Percentiles rank a stretch among this genome's conserved stretches.
phyloP scores from a whole-genome alignment of 2,113 vertebrate genomes.

The Glareola pratincola region DNA sequence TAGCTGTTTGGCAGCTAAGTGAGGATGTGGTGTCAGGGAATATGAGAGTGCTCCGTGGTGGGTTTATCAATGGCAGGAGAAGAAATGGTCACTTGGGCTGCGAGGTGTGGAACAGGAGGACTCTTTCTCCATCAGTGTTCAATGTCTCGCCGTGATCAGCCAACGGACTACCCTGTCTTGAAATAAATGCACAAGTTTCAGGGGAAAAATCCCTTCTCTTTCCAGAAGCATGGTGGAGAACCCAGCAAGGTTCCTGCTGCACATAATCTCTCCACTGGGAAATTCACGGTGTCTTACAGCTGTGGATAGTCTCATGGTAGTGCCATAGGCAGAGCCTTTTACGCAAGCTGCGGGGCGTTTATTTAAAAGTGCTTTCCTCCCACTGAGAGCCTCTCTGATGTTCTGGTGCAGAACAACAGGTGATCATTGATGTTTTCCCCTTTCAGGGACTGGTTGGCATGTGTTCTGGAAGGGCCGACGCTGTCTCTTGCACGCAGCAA shows the following conservation, averaged over 20 bases:
- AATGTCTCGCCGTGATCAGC: rapidly evolving
- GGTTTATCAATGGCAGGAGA: not conserved
- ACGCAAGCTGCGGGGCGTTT: slow-evolving; percentile 27
- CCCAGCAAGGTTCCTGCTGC: not conserved
- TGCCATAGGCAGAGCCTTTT: not conserved
- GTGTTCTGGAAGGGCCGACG: not conserved
- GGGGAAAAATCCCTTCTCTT: not conserved
- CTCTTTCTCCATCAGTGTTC: not conserved
- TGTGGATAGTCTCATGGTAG: not conserved
- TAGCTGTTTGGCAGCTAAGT: not conserved
- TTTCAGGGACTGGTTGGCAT: not conserved
- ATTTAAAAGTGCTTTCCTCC: not conserved
- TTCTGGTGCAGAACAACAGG: not conserved
- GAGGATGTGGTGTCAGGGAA: not conserved
- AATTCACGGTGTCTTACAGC: not conserved
- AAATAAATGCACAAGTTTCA: not conserved
- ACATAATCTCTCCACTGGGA: not conserved
- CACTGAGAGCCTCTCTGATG: slow-evolving; percentile 12
- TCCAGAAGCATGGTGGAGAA: not conserved
- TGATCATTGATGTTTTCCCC: not conserved
- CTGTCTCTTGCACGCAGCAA: not conserved
- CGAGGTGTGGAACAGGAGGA: not conserved
- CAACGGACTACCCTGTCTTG: not conserved
- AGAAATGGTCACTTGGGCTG: not conserved
- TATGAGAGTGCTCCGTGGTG: rapidly evolving